Evolutionary conservation across 92 coral and sea anemone genomes (phyloP).

Genomic region (Ricordea florida): DNA sequence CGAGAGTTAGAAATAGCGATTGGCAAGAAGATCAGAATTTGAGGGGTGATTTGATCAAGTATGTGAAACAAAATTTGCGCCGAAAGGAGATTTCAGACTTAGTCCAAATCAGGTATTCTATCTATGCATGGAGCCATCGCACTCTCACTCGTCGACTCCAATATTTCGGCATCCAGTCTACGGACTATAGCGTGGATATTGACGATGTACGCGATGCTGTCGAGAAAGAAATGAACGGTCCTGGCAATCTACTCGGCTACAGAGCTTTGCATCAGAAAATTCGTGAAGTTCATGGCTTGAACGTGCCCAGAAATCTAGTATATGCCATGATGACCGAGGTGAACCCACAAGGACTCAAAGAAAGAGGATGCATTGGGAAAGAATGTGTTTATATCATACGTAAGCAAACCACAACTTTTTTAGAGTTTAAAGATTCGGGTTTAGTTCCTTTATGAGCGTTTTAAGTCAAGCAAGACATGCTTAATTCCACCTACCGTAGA

Average conservation of each 20-base stretch:
- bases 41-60: slow-evolving; percentile 44
- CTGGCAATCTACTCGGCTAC: slow-evolving; percentile 53
- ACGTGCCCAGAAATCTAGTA: slow-evolving; percentile 60
- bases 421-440: neutral
- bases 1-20: slow-evolving; percentile 47
- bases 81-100: slow-evolving; percentile 61
- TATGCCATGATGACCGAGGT: slow-evolving; percentile 64
- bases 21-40: slow-evolving; percentile 59
- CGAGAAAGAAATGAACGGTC: slow-evolving; percentile 68
- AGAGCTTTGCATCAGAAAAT: slow-evolving; percentile 55
- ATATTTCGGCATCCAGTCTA: slow-evolving; percentile 47
- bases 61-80: slow-evolving; percentile 53
- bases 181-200: slow-evolving; percentile 50
- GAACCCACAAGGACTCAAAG: slow-evolving; percentile 53
- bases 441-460: neutral
- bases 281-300: slow-evolving; percentile 58
- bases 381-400: neutral
- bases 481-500: neutral
- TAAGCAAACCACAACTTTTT: neutral
- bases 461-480: neutral
- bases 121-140: slow-evolving; percentile 69
- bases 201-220: slow-evolving; percentile 57
- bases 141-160: slow-evolving; percentile 60
- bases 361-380: slow-evolving; percentile 66
- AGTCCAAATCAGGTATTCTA: slow-evolving; percentile 44